These are phyloP conservation scores for Hoplostethus mediterraneus DNA, from an alignment of 2,797 vertebrate species.

Conservation along the genomic window DNA sequence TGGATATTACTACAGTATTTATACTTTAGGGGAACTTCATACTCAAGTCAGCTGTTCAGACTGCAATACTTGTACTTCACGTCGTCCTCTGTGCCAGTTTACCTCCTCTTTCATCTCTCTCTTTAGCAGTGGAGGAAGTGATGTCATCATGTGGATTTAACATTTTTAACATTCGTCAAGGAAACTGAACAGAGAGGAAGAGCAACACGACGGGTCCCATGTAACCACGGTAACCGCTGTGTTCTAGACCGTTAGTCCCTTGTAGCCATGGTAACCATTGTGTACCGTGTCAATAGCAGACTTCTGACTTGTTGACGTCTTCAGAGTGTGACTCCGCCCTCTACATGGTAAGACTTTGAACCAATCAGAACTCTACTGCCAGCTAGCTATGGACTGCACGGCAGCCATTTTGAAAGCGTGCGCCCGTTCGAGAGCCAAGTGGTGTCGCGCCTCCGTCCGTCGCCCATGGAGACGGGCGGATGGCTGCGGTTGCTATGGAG, in stretches of 20 bases:
- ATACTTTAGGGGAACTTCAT: background rate
- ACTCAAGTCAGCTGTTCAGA: background rate
- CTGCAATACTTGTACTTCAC: background rate
- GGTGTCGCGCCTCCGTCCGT: conserved; percentile 43
- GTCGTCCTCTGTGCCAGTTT: background rate
- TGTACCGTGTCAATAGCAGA: conserved; percentile 9
- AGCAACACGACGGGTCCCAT: conserved; percentile 1
- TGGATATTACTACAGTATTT: background rate
- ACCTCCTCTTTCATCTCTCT: conserved; percentile 41
- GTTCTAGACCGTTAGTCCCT: background rate
- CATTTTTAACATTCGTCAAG: conserved; percentile 10
- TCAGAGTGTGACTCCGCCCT: conserved; percentile 9
- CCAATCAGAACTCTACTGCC: conserved; percentile 29
- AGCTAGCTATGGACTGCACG: conserved; percentile 72
- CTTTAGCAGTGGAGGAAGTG: conserved; percentile 65
- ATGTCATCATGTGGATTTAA: conserved; percentile 33
- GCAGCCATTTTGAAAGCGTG: conserved; percentile 73
- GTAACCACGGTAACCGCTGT: background rate
- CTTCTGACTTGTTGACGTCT: conserved; percentile 14
- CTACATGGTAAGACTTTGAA: conserved; percentile 53
- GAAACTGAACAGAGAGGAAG: conserved; percentile 11
- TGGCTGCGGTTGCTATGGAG: conserved; percentile 39
- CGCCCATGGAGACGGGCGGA: conserved; percentile 24
- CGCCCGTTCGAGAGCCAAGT: conserved; percentile 64
- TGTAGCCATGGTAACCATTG: background rate